Base-by-base conservation (phyloP, 2,113 vertebrate species). In the Gobio gobio region DNA sequence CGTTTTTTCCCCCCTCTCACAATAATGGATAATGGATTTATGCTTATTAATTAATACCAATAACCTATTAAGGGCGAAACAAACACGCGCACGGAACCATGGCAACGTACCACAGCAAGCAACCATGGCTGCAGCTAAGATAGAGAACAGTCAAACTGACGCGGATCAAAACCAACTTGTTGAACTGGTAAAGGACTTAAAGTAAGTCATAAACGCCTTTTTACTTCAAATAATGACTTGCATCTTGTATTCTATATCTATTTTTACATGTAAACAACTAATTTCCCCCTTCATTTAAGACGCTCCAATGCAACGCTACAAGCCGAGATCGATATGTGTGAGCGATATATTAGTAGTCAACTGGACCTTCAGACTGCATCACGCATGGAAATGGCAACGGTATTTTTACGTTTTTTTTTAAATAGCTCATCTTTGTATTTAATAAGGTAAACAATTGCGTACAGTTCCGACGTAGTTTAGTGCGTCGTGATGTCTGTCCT, bases 291-390 rank as follows among this genome's bases (percentile, higher is more conserved):
- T 26, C 80, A 45, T 61, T 73, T 0, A 90, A 96, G 95, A 84
- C 86, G 90, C 43, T 85, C 86, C 81, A 93, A 93, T 43, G 85
- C 90, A 51, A 84, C 85, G 63, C 92, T 96, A 54, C 93, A 54
- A 86, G 87, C 86, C 0, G 95, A 96, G 90, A 93, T 87, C 0
- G 93, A 93, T 49, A 91, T 95, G 92, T 93, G 94, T 82, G 92
- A 96, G 76, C 94, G 94, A 72, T 94, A 92, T 56, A 90, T 90
- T 80, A 78, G 5, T 43, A 76, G 5, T 43, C 91, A 88, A 22
- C 72, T 95, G 89, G 93, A 94, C 0, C 22, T 40, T 4, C 43
- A 20, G n/a, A 78, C 10, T 8, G 16, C 6, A 14, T 82, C 80
- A 40, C 76, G 72, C 24, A 68, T 43, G 58, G 89, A 89, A 10